These are phyloP conservation scores for Lasioglossum albipes DNA, from an alignment of 1,140 invertebrate genomes.

Conservation along the genomic window DNA sequence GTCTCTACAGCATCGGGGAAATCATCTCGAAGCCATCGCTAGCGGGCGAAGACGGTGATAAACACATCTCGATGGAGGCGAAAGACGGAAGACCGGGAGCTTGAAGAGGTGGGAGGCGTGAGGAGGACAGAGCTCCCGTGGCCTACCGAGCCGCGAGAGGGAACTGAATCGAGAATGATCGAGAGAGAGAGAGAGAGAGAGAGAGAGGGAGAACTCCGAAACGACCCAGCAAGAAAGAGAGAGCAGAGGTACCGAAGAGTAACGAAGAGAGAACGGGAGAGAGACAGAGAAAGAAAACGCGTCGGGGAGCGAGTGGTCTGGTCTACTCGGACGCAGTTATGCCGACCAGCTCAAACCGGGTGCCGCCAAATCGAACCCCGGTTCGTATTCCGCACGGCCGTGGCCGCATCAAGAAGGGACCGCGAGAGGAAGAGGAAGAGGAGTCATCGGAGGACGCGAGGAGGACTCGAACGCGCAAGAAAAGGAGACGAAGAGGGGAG, in stretches of 20 bases:
- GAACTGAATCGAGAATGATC: not conserved
- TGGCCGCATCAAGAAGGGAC: slow-evolving; percentile 39
- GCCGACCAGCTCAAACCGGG: slow-evolving; percentile 72
- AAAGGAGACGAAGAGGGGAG: not conserved
- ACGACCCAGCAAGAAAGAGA: slow-evolving; percentile 10
- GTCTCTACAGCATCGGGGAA: not conserved
- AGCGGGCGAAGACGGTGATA: not conserved
- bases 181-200: not conserved
- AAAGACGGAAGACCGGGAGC: slow-evolving; percentile 12
- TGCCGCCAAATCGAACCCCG: slow-evolving; percentile 68
- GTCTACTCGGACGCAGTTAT: slow-evolving; percentile 73
- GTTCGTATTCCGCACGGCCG: slow-evolving; percentile 63
- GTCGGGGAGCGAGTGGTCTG: slow-evolving; percentile 59
- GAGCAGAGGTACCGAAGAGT: too few relatives aligned
- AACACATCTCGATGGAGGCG: not conserved
- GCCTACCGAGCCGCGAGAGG: not conserved
- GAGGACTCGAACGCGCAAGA: not conserved
- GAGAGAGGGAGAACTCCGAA: not conserved
- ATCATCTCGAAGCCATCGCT: slow-evolving; percentile 18
- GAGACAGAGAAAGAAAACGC: slow-evolving; percentile 42
- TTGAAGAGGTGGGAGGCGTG: slow-evolving; percentile 25
- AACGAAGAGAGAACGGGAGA: not conserved
- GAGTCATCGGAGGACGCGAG: not conserved
- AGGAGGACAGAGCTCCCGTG: slow-evolving; percentile 8
- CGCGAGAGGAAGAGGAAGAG: slow-evolving; percentile 16